Base-by-base conservation (phyloP, 2,888 invertebrate genomes). In the Venustoraphidia nigricollis region DNA sequence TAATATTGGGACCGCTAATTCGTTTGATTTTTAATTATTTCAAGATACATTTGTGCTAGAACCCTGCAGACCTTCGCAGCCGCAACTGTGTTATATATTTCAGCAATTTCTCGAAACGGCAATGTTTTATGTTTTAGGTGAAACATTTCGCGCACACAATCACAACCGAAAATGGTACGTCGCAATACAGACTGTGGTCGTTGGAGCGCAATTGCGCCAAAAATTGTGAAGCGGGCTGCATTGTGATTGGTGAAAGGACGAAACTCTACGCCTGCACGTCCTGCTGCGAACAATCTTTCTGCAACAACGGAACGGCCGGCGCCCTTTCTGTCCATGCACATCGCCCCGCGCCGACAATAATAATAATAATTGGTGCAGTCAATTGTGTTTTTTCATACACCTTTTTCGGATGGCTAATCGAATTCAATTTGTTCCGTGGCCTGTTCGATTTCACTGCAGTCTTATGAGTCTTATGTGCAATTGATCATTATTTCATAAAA, bases 251-350 rank as follows among this genome's bases (percentile, higher is more conserved):
- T 0, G 91, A 92, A 62, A 70, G 91, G 44, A 90, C 89, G 6
- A 91, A 91, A 61, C 68, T 92, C 1, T 86, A 86, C 65, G 86
- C 89, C 10, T 91, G 91, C 64, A 89, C 88, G 0, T 81, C 85
- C 0, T 91, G 91, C 61, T 91, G 91, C 64, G 81, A 81, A 54
- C 76, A 76, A 9, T 79, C 82, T 5, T 72, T 82, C 8, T 91
- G 91, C 67, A 91, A 91, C 64, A 74, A 75, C 38, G 89, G 86
- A 11, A 83, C 78, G 43, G 37, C 27, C 27, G 63, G 64, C 9
- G 61, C 54, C 5, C 45, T 46, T 46, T 11, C 41, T 4, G 8
- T 49, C 34, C 10, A 44, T 27, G n/a, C 38, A 14, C 34, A 41
- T 14, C 27, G 36, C 36, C 11, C 34, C 11, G 45, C 6, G 36